A percentile compares a stretch with the other conserved stretches of the same genome.
These are phyloP conservation scores for Sericinus montela DNA, from an alignment of 2,888 invertebrate species.

Conservation along the genomic window DNA sequence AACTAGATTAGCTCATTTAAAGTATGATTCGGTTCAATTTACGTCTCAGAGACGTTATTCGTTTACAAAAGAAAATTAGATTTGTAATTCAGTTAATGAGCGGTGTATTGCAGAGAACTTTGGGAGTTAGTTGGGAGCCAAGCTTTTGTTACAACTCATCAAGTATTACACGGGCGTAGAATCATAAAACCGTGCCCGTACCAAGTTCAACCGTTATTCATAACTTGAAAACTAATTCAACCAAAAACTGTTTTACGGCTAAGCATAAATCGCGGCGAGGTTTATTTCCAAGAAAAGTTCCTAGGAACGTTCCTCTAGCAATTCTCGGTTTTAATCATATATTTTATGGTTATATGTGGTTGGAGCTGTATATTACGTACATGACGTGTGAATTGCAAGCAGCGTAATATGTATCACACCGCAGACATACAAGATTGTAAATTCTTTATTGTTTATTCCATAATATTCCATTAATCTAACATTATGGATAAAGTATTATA, in stretches of 20 bases:
- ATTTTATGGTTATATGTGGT: slow-evolving; percentile 17
- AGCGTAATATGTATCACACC: slow-evolving; percentile 5
- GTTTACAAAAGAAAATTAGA: background rate
- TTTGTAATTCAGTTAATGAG: background rate
- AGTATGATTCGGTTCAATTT: too few relatives aligned
- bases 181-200: slow-evolving; percentile 28
- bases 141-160: slow-evolving; percentile 20
- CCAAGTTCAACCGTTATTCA: slow-evolving; percentile 53
- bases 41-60: background rate
- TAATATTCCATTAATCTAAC: background rate
- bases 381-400: slow-evolving; percentile 15
- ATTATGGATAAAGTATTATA: too few relatives aligned
- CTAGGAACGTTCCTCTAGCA: slow-evolving; percentile 9
- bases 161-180: slow-evolving; percentile 23
- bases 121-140: background rate
- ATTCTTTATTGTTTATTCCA: background rate
- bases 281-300: slow-evolving; percentile 38
- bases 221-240: slow-evolving; percentile 60
- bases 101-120: background rate
- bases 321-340: slow-evolving; percentile 12
- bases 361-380: slow-evolving; percentile 14
- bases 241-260: slow-evolving; percentile 55
- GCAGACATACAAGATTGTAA: slow-evolving; percentile 3
- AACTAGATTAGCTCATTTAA: too few relatives aligned
- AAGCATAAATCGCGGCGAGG: slow-evolving; percentile 56